These are phyloP conservation scores for Ophioderma brevispina DNA, from an alignment of 35 echinoderm and acorn worm species.

Conservation along the genomic window DNA sequence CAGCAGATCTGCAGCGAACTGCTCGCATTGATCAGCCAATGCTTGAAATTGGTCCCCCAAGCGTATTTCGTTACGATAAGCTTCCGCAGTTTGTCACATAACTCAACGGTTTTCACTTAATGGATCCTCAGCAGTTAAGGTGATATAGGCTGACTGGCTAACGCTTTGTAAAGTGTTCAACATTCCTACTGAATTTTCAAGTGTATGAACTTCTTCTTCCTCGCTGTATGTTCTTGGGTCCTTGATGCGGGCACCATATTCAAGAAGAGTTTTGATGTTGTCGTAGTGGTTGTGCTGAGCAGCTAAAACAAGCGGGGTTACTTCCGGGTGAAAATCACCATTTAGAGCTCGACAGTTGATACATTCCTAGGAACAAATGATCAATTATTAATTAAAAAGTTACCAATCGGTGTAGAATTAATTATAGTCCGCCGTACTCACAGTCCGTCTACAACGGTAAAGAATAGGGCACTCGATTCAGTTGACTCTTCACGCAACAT, in stretches of 20 bases:
- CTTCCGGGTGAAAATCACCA: conserved; percentile 96
- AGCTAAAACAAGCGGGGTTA: conserved; percentile 87
- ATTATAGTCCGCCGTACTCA: too few species aligned
- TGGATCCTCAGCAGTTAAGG: conserved; percentile 87
- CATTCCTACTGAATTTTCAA: conserved; percentile 96
- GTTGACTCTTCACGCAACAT: too few species aligned
- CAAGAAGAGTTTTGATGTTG: conserved; percentile 82
- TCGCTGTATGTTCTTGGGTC: conserved; percentile 74
- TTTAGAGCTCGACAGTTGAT: conserved; percentile 82
- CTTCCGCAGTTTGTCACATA: conserved; percentile 86
- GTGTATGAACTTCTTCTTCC: conserved; percentile 69
- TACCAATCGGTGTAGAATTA: too few species aligned
- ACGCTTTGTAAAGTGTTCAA: conserved; percentile 87
- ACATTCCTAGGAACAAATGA: conserved; percentile 85
- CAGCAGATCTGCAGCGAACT: conserved; percentile 89
- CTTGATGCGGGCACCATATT: conserved; percentile 88
- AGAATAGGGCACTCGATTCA: too few species aligned
- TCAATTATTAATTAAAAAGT: too few species aligned
- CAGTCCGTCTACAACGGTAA: too few species aligned
- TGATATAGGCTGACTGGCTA: conserved; percentile 91
- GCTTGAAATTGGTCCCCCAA: conserved; percentile 94
- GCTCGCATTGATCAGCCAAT: conserved; percentile 88
- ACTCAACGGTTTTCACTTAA: conserved; percentile 93
- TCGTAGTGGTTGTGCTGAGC: conserved; percentile 98
- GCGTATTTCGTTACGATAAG: conserved; percentile 87